A percentile compares a stretch with the other conserved stretches of the same genome.
Evolutionary conservation across 23 tunicate genomes (phyloP).

Genomic region (Clavelina lepadiformis): DNA sequence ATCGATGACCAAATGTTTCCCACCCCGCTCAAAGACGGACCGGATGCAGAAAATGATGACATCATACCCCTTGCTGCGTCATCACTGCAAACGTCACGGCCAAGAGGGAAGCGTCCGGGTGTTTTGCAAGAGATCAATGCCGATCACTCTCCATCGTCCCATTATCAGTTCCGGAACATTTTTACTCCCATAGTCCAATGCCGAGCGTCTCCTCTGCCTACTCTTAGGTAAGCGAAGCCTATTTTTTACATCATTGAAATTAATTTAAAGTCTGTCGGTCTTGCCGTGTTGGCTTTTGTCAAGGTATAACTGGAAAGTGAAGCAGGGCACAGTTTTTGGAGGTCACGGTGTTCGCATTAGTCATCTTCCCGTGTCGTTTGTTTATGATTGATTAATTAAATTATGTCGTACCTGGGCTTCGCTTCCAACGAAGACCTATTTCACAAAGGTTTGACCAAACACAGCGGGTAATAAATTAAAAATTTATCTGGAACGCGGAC

Average conservation of each 20-base stretch:
- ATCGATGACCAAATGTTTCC: constrained; percentile 58
- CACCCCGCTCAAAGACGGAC: constrained; percentile 44
- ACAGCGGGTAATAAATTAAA: too few species aligned
- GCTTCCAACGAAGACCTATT: too few species aligned
- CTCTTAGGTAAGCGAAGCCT: constrained; percentile 18
- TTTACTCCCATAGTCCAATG: constrained; percentile 9
- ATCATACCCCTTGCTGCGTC: neutral
- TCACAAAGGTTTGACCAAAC: too few species aligned
- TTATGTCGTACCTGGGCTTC: too few species aligned
- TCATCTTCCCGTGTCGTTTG: too few species aligned
- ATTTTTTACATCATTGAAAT: too few species aligned
- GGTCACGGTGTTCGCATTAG: neutral
- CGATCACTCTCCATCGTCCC: constrained; percentile 1
- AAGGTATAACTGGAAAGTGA: too few species aligned
- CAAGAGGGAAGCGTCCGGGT: constrained; percentile 24
- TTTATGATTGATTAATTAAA: too few species aligned
- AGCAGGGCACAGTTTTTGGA: too few species aligned
- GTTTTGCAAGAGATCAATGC: constrained; percentile 42
- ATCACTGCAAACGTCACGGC: constrained; percentile 4
- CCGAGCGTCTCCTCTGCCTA: constrained; percentile 45
- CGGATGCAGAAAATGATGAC: constrained; percentile 45
- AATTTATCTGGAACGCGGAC: too few species aligned
- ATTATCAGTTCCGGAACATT: constrained; percentile 55
- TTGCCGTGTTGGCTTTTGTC: too few species aligned
- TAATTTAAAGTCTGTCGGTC: too few species aligned